phyloP scores from a whole-genome alignment of 2,797 vertebrate species.

The Morelia viridis region DNA sequence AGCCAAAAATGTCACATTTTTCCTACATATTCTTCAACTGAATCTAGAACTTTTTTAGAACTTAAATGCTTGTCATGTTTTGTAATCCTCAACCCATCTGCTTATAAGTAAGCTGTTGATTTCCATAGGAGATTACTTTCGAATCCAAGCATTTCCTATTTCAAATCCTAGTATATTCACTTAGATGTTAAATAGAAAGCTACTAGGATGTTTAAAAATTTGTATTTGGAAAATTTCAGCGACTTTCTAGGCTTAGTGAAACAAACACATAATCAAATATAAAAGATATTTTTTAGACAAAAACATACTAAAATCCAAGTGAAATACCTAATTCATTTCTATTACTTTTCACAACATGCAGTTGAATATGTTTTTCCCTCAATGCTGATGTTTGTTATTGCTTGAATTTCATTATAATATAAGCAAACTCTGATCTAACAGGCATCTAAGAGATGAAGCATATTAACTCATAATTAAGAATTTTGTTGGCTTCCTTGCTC shows the following conservation, averaged over 20 bases:
- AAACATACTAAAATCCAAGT: background rate
- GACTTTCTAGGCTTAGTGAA: background rate
- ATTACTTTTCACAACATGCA: background rate
- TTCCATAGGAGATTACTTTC: background rate
- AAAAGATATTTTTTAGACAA: background rate
- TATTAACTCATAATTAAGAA: background rate
- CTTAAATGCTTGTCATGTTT: background rate
- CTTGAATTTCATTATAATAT: background rate
- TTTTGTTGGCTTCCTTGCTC: background rate
- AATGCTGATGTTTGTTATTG: background rate
- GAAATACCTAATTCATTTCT: background rate
- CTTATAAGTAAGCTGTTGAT: background rate
- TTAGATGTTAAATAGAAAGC: background rate
- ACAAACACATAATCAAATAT: background rate
- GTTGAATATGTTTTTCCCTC: background rate
- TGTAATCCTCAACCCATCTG: background rate
- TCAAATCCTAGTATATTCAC: background rate
- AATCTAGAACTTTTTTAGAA: background rate
- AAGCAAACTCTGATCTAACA: background rate
- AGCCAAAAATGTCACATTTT: slow-evolving; percentile 16
- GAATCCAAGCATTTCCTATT: background rate
- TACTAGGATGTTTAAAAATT: background rate
- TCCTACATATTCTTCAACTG: background rate
- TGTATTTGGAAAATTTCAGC: background rate
- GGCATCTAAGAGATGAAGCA: background rate